Conservation (phyloP, 1,140 invertebrate species). For the Cyrtorhinus lividipennis region DNA sequence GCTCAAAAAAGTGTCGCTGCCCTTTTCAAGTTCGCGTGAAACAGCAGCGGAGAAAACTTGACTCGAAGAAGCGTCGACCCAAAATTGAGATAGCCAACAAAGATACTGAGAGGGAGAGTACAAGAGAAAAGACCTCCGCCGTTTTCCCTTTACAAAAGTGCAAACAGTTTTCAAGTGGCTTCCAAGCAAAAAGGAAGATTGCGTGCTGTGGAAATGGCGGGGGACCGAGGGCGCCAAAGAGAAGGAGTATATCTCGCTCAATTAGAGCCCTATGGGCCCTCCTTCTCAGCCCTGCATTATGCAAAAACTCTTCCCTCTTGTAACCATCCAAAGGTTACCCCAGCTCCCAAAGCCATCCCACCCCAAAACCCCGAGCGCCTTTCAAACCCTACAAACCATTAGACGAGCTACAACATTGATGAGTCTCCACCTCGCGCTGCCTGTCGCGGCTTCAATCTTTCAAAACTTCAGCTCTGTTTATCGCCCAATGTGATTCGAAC, state of each 20-base stretch:
- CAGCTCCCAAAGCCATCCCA: background rate
- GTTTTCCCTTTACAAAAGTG: background rate
- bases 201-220: background rate
- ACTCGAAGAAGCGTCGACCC: background rate
- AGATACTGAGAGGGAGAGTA: background rate
- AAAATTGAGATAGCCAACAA: slow-evolving; percentile 9
- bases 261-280: background rate
- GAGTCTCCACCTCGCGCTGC: background rate
- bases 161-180: slow-evolving; percentile 3
- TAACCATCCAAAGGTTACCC: background rate
- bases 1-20: too few species aligned
- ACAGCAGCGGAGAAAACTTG: background rate
- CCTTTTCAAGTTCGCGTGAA: too few species aligned
- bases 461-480: background rate
- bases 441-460: background rate
- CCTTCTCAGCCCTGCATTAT: background rate
- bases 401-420: slow-evolving; percentile 7
- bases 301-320: too few species aligned
- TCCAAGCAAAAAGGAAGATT: background rate
- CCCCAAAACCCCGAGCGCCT: background rate
- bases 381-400: slow-evolving; percentile 7
- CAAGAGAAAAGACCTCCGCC: background rate
- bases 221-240: background rate
- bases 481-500: background rate
- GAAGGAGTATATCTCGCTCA: background rate